phyloP scores from a whole-genome alignment of 2,888 invertebrate species.

The Ashinkailepas kermadecensis region DNA sequence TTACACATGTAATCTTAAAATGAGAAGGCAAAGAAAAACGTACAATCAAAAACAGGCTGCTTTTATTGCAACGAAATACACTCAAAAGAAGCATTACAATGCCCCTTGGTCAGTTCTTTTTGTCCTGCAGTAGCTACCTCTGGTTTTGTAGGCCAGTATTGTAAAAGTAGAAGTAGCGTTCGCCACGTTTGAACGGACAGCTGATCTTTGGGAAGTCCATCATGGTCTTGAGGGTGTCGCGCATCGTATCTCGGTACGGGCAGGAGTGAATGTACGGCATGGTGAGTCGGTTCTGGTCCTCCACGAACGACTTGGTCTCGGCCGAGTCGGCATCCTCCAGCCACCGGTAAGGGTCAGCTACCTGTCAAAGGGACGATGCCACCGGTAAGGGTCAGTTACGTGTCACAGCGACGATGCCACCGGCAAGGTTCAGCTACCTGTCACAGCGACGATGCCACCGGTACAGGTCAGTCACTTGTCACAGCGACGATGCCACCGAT shows the following conservation, averaged over 20 bases:
- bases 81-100: too few relatives aligned
- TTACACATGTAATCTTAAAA: too few relatives aligned
- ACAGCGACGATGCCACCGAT: not conserved
- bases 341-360: slow-evolving; percentile 89
- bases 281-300: slow-evolving; percentile 81
- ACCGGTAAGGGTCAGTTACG: slow-evolving; percentile 25
- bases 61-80: too few relatives aligned
- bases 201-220: slow-evolving; percentile 97
- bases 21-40: too few relatives aligned
- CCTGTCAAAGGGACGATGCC: slow-evolving; percentile 47
- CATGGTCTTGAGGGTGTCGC: slow-evolving; percentile 70
- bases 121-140: slow-evolving; percentile 50
- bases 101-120: too few relatives aligned
- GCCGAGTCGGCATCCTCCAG: slow-evolving; percentile 89
- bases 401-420: not conserved
- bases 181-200: slow-evolving; percentile 72
- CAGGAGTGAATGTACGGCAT: slow-evolving; percentile 73
- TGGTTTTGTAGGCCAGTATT: slow-evolving; percentile 97
- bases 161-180: slow-evolving; percentile 80
- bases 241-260: slow-evolving; percentile 61
- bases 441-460: not conserved
- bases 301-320: slow-evolving; percentile 84
- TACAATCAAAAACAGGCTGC: too few relatives aligned
- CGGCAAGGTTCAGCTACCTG: not conserved
- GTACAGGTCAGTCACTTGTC: not conserved